Base-by-base conservation (phyloP, 2,888 invertebrate genomes). In the Venusia cambrica region DNA sequence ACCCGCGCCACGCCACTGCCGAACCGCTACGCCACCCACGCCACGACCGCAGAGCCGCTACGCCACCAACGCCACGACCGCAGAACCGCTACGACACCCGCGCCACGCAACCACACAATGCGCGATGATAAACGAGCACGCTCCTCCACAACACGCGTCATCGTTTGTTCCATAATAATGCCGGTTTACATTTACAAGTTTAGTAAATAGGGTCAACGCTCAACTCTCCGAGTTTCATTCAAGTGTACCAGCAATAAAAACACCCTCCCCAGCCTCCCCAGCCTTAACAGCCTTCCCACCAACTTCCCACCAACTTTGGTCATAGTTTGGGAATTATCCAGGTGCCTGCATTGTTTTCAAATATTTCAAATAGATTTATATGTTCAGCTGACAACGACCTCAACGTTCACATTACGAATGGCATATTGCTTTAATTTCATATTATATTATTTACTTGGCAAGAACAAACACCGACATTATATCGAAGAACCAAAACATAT, bases 191-290 rank as follows among this genome's bases (percentile, higher is more conserved):
- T 35, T 32, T 30, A 26, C 25, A 26, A 36, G 37, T 36, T 16
- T 24, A 26, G 26, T 26, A 30, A 45, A 38, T 31, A 38, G 41
- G 21, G 17, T 35, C 15, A 40, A 38, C 40, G 21, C 19, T 35
- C 15, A 40, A 38, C 40, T 43, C 33, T 26, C 14, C 14, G 29
- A 32, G 34, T 35, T 28, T 17, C 34, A 21, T 16, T 24, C 34
- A 38, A 21, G 24, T 27, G 20, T 18, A 36, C 36, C 38, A 36
- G 27, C 39, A 35, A 46, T 46, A 42, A 38, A 38, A 14, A 12
- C 11, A 8, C 6, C 22, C n/a, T n/a, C 22, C 13, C 12, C 13
- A 8, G 8, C 15, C 10, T 17, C 27, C 12, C 19, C 27, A 7
- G 5, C 25, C 7, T 2, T n/a, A n/a, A n/a, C n/a, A n/a, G n/a